Evolutionary conservation across 2,797 vertebrate species (phyloP), one percentile per base, ranked within the genome.

Genomic region (Neomorphus geoffroyi): DNA sequence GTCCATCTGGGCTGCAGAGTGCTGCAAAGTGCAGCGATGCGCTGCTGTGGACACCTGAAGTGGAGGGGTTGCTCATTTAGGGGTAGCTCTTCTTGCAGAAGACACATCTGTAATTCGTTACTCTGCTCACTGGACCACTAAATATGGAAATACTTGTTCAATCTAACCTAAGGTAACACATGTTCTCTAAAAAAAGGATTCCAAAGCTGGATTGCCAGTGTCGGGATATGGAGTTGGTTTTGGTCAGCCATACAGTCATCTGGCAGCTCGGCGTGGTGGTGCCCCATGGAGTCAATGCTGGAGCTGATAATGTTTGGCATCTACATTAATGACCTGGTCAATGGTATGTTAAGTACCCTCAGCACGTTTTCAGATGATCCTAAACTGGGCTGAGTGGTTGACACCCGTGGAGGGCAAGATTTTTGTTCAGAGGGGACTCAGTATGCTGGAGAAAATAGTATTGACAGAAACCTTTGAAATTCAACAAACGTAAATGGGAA

Each of bases 221-320:
- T 37, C 4, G 2, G 23, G 53, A 15, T 37, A 8, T 13, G 19
- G 23, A 53, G 53, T 9, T 58, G 27, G 13, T 51, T 62, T 7
- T 60, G 6, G 30, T 54, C 83, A 60, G 19, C 0, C 3, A 6
- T 62, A 24, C 32, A 2, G 53, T 14, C 41, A 12, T 0, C 13
- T 57, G 66, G 24, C 46, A 69, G 19, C 65, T 9, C 3, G 18
- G 24, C 61, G 33, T 7, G 37, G 3, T 30, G 16, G 18, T 48
- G 28, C 56, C 33, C n/a, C 2, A 1, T 16, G 50, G n/a, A 39
- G 35, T 73, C 60, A 16, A 0, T 0, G 1, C 15, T 50, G 72
- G 10, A 8, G 7, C 28, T 84, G 27, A 4, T 61, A 9, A 3
- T 14, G 28, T 61, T 57, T 50, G 37, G 7, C 10, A 17, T 56